A percentile compares a stretch with the other conserved stretches of the same genome.
Conservation (phyloP, 1,140 invertebrate species). For the Lepidurus packardi region DNA sequence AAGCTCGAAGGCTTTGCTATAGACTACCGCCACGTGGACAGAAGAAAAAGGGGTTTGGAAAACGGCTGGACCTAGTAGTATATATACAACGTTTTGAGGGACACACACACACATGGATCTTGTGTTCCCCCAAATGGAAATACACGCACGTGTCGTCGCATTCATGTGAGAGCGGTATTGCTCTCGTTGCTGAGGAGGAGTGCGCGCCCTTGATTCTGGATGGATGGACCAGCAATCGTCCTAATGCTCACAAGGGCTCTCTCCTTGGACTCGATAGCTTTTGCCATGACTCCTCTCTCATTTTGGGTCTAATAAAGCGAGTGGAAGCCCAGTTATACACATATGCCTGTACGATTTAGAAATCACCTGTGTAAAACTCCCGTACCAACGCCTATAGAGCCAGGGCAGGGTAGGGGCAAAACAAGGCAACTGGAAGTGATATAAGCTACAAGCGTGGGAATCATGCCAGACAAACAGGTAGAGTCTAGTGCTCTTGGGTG, state of each 20-base stretch:
- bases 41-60: not conserved
- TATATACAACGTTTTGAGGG: not conserved
- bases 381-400: too few relatives aligned
- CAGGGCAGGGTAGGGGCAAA: too few relatives aligned
- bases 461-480: too few relatives aligned
- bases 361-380: too few relatives aligned
- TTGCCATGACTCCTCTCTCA: not conserved
- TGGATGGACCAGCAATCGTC: not conserved
- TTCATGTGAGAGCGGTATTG: conserved; percentile 11
- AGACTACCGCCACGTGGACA: not conserved
- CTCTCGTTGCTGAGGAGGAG: conserved; percentile 2
- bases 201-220: not conserved
- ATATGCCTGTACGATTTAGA: not conserved
- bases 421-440: too few relatives aligned
- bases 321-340: not conserved
- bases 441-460: too few relatives aligned
- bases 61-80: not conserved
- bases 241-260: not conserved
- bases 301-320: not conserved
- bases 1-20: not conserved
- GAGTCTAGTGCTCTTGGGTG: too few relatives aligned
- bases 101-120: conserved; percentile 9
- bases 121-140: not conserved
- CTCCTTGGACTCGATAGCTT: not conserved
- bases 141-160: conserved; percentile 11